phyloP scores from a whole-genome alignment of 2,888 invertebrate genomes.

The Drosophila hamatofila region DNA sequence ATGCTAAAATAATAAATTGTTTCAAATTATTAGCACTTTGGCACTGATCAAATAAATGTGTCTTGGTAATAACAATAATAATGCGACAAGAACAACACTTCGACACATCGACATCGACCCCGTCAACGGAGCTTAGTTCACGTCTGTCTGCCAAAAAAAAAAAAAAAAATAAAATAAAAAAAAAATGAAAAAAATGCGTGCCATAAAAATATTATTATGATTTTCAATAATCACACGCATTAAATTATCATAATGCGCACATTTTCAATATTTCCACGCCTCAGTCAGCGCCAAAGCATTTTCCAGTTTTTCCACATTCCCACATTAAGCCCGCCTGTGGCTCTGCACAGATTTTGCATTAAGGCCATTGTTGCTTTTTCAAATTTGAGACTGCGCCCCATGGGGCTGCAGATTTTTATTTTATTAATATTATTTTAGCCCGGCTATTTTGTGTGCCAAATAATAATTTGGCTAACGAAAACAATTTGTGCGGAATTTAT shows the following conservation, averaged over 20 bases:
- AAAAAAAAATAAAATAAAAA: constrained; percentile 63
- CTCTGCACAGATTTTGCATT: constrained; percentile 53
- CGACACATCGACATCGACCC: constrained; percentile 17
- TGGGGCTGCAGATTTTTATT: constrained; percentile 41
- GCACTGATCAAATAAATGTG: constrained; percentile 77
- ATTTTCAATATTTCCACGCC: constrained; percentile 72
- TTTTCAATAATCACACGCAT: constrained; percentile 78
- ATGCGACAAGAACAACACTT: constrained; percentile 64
- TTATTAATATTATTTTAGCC: constrained; percentile 58
- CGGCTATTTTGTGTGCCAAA: constrained; percentile 21
- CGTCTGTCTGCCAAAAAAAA: constrained; percentile 26
- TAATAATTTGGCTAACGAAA: constrained; percentile 40
- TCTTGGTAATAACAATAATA: constrained; percentile 79
- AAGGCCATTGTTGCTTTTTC: constrained; percentile 25
- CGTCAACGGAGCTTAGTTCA: constrained; percentile 31
- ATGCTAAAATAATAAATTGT: constrained; percentile 81
- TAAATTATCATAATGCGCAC: constrained; percentile 77
- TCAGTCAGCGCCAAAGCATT: constrained; percentile 18
- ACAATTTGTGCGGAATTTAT: constrained; percentile 15
- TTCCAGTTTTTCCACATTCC: constrained; percentile 11
- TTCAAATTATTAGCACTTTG: constrained; percentile 80
- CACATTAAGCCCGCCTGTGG: constrained; percentile 4
- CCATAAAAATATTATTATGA: constrained; percentile 77
- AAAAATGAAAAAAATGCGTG: constrained; percentile 19
- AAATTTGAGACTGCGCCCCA: constrained; percentile 24